Conservation (phyloP, 2,888 invertebrate genomes). For the Sycophila texana region DNA sequence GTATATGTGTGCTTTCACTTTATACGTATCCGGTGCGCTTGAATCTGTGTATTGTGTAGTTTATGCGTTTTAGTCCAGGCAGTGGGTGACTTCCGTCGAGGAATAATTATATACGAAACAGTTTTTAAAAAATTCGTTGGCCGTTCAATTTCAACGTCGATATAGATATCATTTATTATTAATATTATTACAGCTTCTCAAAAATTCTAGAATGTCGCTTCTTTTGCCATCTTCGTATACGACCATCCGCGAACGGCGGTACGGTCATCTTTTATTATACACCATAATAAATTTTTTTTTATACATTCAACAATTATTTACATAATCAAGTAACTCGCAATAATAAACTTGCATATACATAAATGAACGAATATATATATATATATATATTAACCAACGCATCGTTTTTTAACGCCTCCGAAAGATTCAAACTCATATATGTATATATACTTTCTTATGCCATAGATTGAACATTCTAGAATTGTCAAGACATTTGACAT, state of each 20-base stretch:
- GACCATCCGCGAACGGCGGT: no score
- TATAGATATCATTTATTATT: neutral
- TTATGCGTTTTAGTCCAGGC: slow-evolving; percentile 16
- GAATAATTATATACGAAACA: neutral
- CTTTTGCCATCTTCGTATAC: no score
- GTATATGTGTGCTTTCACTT: neutral
- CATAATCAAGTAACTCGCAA: neutral
- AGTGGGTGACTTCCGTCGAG: neutral
- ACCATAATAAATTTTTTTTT: no score
- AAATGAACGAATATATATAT: neutral
- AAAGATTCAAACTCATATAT: no score
- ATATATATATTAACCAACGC: neutral
- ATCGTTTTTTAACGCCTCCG: neutral
- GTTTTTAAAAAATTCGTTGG: neutral
- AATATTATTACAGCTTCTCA: neutral
- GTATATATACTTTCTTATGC: neutral
- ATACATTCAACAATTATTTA: slow-evolving; percentile 24
- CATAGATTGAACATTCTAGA: neutral
- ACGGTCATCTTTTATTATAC: no score
- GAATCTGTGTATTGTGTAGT: no score
- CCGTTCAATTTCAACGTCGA: no score
- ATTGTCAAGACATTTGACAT: neutral
- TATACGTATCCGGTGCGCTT: no score
- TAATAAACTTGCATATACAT: no score
- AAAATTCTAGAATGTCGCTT: neutral